Percentiles rank a stretch among this genome's conserved stretches.
phyloP scores from a whole-genome alignment of 2,113 vertebrate genomes.

The Andinoacara biseriatus region DNA sequence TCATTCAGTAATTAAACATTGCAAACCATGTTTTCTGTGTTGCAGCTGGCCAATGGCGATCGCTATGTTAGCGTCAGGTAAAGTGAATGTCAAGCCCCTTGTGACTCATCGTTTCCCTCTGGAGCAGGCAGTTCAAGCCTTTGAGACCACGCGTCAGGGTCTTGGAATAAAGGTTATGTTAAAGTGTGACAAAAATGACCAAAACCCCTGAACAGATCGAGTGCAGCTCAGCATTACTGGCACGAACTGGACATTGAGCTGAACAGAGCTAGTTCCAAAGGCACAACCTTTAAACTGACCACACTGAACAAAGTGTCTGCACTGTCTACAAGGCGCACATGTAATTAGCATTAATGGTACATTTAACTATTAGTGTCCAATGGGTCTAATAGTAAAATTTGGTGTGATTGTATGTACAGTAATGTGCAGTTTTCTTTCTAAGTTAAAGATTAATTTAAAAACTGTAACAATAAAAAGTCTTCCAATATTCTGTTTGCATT shows the following conservation, averaged over 20 bases:
- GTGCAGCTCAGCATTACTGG: neutral
- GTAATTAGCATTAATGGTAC: slow-evolving; percentile 1
- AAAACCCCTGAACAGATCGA: slow-evolving; percentile 81
- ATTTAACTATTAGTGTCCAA: neutral
- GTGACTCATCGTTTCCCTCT: slow-evolving; percentile 95
- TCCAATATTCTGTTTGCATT: neutral
- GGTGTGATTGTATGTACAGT: neutral
- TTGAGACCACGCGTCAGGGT: slow-evolving; percentile 88
- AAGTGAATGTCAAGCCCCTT: slow-evolving; percentile 89
- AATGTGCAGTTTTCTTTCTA: neutral
- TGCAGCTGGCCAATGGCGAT: slow-evolving; percentile 95
- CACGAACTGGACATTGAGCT: slow-evolving; percentile 40
- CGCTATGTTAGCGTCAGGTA: slow-evolving; percentile 88
- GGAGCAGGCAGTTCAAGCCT: slow-evolving; percentile 91
- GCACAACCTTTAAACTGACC: neutral
- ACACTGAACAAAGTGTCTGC: neutral
- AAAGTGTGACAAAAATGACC: slow-evolving; percentile 91
- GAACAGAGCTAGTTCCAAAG: slow-evolving; percentile 8
- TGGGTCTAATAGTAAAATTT: neutral
- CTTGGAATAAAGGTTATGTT: slow-evolving; percentile 95
- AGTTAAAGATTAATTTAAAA: neutral
- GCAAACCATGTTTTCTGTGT: slow-evolving; percentile 9
- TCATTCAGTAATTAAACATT: neutral
- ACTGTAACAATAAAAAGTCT: slow-evolving; percentile 5
- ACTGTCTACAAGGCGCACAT: neutral